Evolutionary conservation across 2,113 vertebrate genomes (phyloP), one percentile per base, ranked within the genome.

Genomic region (Pampusana beccarii): DNA sequence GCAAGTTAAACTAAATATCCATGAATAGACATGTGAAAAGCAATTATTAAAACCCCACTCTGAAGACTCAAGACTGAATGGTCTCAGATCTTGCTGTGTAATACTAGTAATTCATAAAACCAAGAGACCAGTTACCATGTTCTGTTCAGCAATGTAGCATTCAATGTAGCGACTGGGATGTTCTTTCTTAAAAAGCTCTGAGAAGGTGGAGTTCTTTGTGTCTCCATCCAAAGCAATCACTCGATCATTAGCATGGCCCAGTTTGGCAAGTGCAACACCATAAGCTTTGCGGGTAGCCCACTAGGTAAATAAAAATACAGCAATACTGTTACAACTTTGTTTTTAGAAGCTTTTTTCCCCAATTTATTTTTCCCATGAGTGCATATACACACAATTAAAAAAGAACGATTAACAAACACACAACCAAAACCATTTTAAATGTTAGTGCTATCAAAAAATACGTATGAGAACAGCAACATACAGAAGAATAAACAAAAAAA

Each of bases 81-180:
- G 10, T 34, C 23, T 67, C 18, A 62, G 66, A 64, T 33, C 44
- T 54, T 77, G 66, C 25, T 64, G 60, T 20, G 13, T 31, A 66
- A 36, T 2, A 58, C 5, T 12, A 48, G n/a, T 33, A 33, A 50
- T 58, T 62, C 42, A 16, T 1, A n/a, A 79, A 79, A 6, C 31
- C 31, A 23, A 42, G 73, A 57, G 42, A 58, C 10, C 44, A 93
- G 85, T 69, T 98, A 99, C 99, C 99, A 99, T 99, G 97, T 99
- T 99, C 97, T 99, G 99, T 93, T 99, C 99, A 34, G 99, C 98
- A 23, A 99, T 98, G 98, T 98, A 99, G 96, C 99, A 99, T 94
- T 99, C 99, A 7, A 99, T 98, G 96, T 98, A 99, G 80, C 98
- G 99, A 90, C 97, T 98, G 9, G 99, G 99, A 79, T 99, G 98